A percentile compares a stretch with the other conserved stretches of the same genome.
These are phyloP conservation scores for Bembecia ichneumoniformis DNA, from an alignment of 2,888 invertebrate genomes.

Conservation along the genomic window DNA sequence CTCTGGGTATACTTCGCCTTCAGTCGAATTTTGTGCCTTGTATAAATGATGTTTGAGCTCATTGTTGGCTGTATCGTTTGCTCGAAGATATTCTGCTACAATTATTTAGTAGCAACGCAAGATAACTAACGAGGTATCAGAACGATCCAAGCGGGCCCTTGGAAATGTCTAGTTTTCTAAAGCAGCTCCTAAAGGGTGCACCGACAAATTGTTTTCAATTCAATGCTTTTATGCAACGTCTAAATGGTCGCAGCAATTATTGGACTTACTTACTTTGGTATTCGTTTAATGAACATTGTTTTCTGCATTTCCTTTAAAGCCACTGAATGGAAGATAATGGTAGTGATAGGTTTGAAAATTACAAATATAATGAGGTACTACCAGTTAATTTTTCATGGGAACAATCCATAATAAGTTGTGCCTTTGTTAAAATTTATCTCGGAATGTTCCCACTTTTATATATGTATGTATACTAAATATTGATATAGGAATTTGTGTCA, in stretches of 20 bases:
- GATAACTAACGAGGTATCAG: constrained; percentile 66
- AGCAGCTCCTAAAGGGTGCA: constrained; percentile 44
- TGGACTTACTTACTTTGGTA: constrained; percentile 49
- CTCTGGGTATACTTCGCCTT: constrained; percentile 1
- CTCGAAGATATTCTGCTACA: constrained; percentile 40
- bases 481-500: no score
- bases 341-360: constrained; percentile 3
- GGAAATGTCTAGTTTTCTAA: constrained; percentile 51
- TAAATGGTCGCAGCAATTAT: constrained; percentile 47
- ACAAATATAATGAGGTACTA: constrained; percentile 36
- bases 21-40: constrained; percentile 18
- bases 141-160: constrained; percentile 47
- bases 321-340: constrained; percentile 48
- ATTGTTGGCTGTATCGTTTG: constrained; percentile 8
- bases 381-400: not conserved
- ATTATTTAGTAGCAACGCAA: constrained; percentile 56
- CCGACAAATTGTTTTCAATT: constrained; percentile 66
- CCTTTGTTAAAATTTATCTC: no score
- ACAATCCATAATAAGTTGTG: no score
- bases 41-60: constrained; percentile 10
- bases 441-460: no score
- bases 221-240: constrained; percentile 43
- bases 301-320: constrained; percentile 34
- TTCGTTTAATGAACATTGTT: constrained; percentile 69
- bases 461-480: no score